Percentiles rank a stretch among this genome's conserved stretches.
Conservation (phyloP, 2,797 vertebrate species). For the Etheostoma nigrum region DNA sequence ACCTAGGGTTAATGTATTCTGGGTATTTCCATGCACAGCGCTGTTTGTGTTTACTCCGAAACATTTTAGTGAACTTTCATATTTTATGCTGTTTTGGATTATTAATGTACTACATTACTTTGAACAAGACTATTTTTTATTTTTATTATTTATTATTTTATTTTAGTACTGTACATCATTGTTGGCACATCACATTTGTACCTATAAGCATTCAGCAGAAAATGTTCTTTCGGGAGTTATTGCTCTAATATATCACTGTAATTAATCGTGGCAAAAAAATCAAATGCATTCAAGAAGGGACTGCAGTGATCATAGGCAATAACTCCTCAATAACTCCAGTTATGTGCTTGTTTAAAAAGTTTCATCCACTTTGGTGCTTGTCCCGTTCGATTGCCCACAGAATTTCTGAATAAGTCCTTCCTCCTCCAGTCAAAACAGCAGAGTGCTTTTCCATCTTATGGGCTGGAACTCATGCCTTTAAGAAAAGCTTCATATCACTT, state of each 20-base stretch:
- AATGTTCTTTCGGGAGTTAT: constrained; percentile 28
- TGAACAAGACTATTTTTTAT: neutral
- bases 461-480: constrained; percentile 34
- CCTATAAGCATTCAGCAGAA: constrained; percentile 30
- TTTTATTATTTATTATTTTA: no score
- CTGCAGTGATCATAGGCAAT: constrained; percentile 48
- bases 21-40: neutral
- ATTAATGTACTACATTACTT: neutral
- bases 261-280: constrained; percentile 61
- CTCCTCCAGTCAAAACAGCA: constrained; percentile 37
- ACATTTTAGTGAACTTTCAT: constrained; percentile 14
- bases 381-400: constrained; percentile 43
- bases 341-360: constrained; percentile 31
- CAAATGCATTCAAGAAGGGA: constrained; percentile 35
- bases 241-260: constrained; percentile 48
- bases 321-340: constrained; percentile 44
- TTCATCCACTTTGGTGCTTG: constrained; percentile 50
- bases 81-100: constrained; percentile 1
- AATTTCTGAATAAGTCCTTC: constrained; percentile 33
- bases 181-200: constrained; percentile 15
- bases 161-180: neutral
- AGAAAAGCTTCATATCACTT: constrained; percentile 50
- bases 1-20: no score
- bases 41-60: neutral
- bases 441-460: constrained; percentile 39